A percentile compares a stretch with the other conserved stretches of the same genome.
These are phyloP conservation scores for Rotaria macrura DNA, from an alignment of 2,888 invertebrate species.

Conservation along the genomic window DNA sequence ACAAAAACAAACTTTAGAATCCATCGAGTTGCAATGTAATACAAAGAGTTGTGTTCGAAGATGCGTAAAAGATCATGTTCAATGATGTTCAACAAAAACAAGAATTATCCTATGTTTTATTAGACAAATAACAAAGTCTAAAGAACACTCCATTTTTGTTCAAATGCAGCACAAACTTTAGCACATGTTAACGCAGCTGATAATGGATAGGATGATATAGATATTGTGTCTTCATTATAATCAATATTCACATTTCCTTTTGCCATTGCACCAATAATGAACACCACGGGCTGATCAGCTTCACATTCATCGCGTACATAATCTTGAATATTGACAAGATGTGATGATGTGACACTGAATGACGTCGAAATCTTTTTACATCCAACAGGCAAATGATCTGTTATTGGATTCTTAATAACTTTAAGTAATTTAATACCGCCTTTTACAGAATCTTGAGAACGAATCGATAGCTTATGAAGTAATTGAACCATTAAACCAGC, in stretches of 20 bases:
- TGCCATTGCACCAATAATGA: conserved; percentile 92
- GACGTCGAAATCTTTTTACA: conserved; percentile 79
- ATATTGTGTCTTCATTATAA: conserved; percentile 77
- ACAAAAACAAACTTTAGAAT: no score
- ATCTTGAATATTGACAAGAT: conserved; percentile 62
- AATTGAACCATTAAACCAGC: conserved; percentile 94
- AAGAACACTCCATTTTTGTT: conserved; percentile 67
- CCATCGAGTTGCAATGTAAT: no score
- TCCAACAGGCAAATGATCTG: conserved; percentile 83
- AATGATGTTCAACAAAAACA: not conserved
- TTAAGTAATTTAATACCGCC: conserved; percentile 35
- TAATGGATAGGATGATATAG: conserved; percentile 87
- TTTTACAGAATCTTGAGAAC: conserved; percentile 67
- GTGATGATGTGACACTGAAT: conserved; percentile 62
- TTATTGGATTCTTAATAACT: conserved; percentile 82
- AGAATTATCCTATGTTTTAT: not conserved
- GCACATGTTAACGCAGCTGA: conserved; percentile 91
- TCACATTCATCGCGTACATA: conserved; percentile 58
- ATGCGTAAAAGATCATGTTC: no score
- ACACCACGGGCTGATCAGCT: conserved; percentile 64
- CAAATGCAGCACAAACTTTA: conserved; percentile 84
- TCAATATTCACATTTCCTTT: conserved; percentile 73
- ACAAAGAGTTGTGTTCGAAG: no score
- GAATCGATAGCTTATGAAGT: conserved; percentile 79
- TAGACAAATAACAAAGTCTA: not conserved